A percentile compares a stretch with the other conserved stretches of the same genome.
phyloP scores from a whole-genome alignment of 2,797 vertebrate genomes.

The Notolepis coatsorum region DNA sequence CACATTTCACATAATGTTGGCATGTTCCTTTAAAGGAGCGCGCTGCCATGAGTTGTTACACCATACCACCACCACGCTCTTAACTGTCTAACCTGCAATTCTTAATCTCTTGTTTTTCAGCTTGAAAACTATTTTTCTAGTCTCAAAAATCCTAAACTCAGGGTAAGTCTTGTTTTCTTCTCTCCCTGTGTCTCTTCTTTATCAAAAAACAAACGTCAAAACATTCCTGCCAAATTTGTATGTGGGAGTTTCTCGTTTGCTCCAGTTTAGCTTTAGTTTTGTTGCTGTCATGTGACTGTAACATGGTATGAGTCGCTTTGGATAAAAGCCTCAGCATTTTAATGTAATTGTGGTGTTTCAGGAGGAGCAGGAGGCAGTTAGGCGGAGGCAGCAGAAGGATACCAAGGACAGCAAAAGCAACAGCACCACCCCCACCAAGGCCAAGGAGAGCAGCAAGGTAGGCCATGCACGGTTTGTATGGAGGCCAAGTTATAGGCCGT shows the following conservation, averaged over 20 bases:
- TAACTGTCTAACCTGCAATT: background rate
- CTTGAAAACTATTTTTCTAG: constrained; percentile 99
- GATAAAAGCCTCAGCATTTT: too few species aligned
- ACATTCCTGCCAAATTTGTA: too few species aligned
- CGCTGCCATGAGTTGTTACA: background rate
- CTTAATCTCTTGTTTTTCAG: constrained; percentile 72
- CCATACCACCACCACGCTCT: background rate
- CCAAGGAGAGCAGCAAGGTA: constrained; percentile 90
- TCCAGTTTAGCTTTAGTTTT: too few species aligned
- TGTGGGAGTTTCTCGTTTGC: too few species aligned
- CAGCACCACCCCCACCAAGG: constrained; percentile 95
- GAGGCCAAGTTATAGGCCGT: too few species aligned
- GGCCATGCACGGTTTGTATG: background rate
- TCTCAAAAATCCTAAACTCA: constrained; percentile 99
- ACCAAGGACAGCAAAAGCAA: constrained; percentile 93
- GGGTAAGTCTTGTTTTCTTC: constrained; percentile 86
- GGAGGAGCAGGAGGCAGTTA: constrained; percentile 98
- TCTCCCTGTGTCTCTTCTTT: background rate
- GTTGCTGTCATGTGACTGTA: too few species aligned
- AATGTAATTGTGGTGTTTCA: constrained; percentile 47
- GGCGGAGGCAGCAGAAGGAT: constrained; percentile 93
- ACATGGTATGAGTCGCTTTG: too few species aligned
- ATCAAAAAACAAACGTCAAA: too few species aligned
- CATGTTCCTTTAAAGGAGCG: too few species aligned
- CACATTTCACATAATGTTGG: too few species aligned